Percentiles rank a stretch among this genome's conserved stretches.
Evolutionary conservation across 2,888 invertebrate species (phyloP).

Genomic region (Camponotus fellah): DNA sequence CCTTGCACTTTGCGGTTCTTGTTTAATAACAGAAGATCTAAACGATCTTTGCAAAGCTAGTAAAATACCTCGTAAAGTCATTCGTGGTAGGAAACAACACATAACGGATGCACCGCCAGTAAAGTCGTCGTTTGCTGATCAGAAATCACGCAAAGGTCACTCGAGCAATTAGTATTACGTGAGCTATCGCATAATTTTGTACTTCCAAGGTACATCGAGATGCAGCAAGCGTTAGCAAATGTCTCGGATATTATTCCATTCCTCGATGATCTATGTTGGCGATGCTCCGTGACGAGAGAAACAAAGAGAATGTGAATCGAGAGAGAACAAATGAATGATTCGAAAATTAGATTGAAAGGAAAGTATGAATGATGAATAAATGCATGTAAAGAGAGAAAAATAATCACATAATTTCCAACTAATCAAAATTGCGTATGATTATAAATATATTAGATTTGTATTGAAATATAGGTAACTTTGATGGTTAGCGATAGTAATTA

Average conservation of each 20-base stretch:
- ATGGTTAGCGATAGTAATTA: conserved; percentile 20
- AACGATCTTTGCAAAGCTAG: conserved; percentile 33
- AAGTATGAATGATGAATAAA: conserved; percentile 13
- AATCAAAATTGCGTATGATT: conserved; percentile 6
- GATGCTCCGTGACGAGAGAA: neutral
- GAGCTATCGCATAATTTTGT: conserved; percentile 70
- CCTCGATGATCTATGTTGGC: neutral
- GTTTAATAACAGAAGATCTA: conserved; percentile 45
- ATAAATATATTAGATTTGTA: conserved; percentile 9
- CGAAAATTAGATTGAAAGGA: neutral
- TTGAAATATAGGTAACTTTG: neutral
- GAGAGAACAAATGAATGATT: conserved; percentile 1
- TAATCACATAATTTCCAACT: neutral
- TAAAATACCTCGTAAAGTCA: conserved; percentile 64
- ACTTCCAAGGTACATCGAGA: conserved; percentile 59
- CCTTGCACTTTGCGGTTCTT: conserved; percentile 44
- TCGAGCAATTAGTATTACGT: conserved; percentile 76
- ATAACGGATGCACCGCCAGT: conserved; percentile 43
- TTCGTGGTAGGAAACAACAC: conserved; percentile 61
- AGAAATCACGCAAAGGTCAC: conserved; percentile 82
- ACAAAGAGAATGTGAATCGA: neutral
- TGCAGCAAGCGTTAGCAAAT: conserved; percentile 23
- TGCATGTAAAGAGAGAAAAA: neutral
- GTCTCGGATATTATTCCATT: conserved; percentile 36
- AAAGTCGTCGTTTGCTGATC: conserved; percentile 57